Conservation (phyloP, 2,888 invertebrate genomes). For the Lordiphosa fenestrarum region DNA sequence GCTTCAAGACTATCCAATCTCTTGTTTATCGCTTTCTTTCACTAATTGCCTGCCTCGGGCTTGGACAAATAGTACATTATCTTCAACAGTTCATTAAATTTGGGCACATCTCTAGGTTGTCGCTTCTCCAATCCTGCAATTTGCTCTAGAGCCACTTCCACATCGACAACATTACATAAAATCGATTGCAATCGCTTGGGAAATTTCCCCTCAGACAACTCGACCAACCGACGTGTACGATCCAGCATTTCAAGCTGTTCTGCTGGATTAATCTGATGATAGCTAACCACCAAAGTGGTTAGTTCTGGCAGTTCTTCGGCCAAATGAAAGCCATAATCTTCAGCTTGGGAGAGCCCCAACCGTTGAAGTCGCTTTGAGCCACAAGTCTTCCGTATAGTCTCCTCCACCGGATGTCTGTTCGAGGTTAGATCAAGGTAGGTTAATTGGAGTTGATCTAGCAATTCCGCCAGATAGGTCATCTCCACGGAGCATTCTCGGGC, state of each 20-base stretch:
- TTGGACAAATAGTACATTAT: conserved; percentile 45
- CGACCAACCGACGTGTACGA: conserved; percentile 33
- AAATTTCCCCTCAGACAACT: conserved; percentile 22
- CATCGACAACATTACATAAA: conserved; percentile 56
- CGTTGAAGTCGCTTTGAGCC: conserved; percentile 39
- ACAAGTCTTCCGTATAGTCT: conserved; percentile 38
- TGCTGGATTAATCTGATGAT: conserved; percentile 42
- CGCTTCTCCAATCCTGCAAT: conserved; percentile 59
- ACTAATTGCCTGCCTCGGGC: conserved; percentile 4
- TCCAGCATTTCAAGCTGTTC: conserved; percentile 44
- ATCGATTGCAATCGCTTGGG: conserved; percentile 51
- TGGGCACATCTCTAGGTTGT: conserved; percentile 46
- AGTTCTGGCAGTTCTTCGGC: conserved; percentile 49
- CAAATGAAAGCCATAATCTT: conserved; percentile 48
- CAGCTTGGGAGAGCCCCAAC: conserved; percentile 53
- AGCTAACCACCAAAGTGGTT: conserved; percentile 50
- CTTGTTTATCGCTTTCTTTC: too few species aligned
- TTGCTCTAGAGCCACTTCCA: conserved; percentile 56
- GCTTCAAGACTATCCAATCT: too few species aligned
- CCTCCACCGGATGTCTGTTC: conserved; percentile 45
- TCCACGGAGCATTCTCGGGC: conserved; percentile 59
- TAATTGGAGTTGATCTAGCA: conserved; percentile 37
- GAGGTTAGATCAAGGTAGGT: conserved; percentile 50
- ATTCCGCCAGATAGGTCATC: conserved; percentile 30
- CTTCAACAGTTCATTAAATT: conserved; percentile 49